These are phyloP conservation scores for Natrix natrix DNA, from an alignment of 2,797 vertebrate genomes.

Conservation along the genomic window DNA sequence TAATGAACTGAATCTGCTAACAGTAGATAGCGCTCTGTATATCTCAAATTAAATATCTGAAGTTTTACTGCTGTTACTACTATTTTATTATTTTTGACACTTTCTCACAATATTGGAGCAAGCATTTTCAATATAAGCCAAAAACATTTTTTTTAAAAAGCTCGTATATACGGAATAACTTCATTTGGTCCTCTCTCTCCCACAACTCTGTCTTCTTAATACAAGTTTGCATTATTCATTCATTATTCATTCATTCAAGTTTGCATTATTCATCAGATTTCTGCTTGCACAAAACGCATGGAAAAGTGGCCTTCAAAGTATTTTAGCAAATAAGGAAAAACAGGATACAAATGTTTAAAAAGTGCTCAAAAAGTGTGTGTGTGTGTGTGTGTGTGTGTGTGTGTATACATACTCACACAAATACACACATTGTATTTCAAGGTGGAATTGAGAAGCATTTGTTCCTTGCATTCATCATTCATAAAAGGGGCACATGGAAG, in stretches of 20 bases:
- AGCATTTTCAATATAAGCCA: slow-evolving; percentile 44
- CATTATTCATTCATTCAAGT: not conserved
- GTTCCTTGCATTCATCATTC: slow-evolving; percentile 25
- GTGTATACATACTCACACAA: not conserved
- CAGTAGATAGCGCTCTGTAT: slow-evolving; percentile 41
- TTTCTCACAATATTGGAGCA: slow-evolving; percentile 62
- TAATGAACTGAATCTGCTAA: slow-evolving; percentile 54
- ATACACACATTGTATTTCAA: slow-evolving; percentile 36
- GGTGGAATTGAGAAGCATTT: slow-evolving; percentile 55
- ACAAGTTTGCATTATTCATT: slow-evolving; percentile 47
- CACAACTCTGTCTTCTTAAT: slow-evolving; percentile 37
- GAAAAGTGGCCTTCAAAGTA: slow-evolving; percentile 67
- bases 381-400: no score
- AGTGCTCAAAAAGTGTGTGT: slow-evolving; percentile 56
- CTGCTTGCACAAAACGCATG: slow-evolving; percentile 70
- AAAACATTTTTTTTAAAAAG: slow-evolving; percentile 4
- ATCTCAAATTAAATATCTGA: slow-evolving; percentile 62
- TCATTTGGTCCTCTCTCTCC: slow-evolving; percentile 25
- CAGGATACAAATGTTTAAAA: slow-evolving; percentile 62
- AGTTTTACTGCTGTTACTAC: slow-evolving; percentile 27
- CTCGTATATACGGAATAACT: slow-evolving; percentile 45
- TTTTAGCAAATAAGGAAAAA: slow-evolving; percentile 59
- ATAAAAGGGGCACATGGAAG: slow-evolving; percentile 40
- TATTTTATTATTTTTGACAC: slow-evolving; percentile 41
- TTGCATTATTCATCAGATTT: slow-evolving; percentile 61